These are phyloP conservation scores for Pycnonotus jocosus DNA, from an alignment of 2,113 vertebrate species.

Conservation along the genomic window DNA sequence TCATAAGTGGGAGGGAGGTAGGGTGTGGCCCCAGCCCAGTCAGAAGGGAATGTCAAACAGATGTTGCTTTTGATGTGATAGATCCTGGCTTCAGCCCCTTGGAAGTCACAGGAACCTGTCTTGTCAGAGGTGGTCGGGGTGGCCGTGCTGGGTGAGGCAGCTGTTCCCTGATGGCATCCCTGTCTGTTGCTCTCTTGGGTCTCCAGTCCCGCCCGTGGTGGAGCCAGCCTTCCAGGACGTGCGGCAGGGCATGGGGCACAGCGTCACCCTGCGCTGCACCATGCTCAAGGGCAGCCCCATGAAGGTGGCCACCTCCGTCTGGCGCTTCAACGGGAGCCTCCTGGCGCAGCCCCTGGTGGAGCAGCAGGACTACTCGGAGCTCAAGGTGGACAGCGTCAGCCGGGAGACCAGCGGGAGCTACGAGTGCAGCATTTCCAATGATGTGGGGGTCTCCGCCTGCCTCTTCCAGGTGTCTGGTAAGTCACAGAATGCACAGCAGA, in stretches of 20 bases:
- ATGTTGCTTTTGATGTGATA: background rate
- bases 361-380: conserved; percentile 81
- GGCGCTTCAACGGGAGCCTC: conserved; percentile 83
- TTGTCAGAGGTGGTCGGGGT: background rate
- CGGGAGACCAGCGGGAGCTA: conserved; percentile 85
- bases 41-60: background rate
- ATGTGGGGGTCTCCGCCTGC: conserved; percentile 84
- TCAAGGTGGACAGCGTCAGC: conserved; percentile 82
- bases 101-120: background rate
- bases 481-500: background rate
- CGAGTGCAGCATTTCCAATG: conserved; percentile 89
- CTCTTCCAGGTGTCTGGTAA: conserved; percentile 92
- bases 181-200: background rate
- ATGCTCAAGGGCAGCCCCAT: conserved; percentile 86
- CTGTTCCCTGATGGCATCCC: background rate
- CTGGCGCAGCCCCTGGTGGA: conserved; percentile 72
- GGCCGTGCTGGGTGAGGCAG: accelerated
- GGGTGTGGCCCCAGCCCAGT: background rate
- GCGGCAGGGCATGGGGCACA: conserved; percentile 80
- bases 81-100: background rate
- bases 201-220: conserved; percentile 84
- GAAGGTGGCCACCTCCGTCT: conserved; percentile 81
- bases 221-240: conserved; percentile 86
- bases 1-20: background rate
- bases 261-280: conserved; percentile 82